Base-by-base conservation (phyloP, 2,888 invertebrate genomes). In the Dione juno region DNA sequence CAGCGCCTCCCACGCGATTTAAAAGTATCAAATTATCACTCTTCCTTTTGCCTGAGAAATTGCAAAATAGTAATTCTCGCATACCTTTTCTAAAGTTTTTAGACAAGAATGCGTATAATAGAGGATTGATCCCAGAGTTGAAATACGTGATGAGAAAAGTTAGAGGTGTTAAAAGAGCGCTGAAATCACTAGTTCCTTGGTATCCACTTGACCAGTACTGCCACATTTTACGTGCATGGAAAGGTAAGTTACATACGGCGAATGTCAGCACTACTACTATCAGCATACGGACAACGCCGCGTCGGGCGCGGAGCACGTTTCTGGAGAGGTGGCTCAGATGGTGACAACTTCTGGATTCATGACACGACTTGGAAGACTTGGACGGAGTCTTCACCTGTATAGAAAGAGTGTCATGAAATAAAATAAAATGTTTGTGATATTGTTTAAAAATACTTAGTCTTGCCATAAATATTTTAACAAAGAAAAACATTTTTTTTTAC, bases 121-220 rank as follows among this genome's bases (percentile, higher is more conserved):
- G 92, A 0, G 98, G 98, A 89, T 98, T 98, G 75, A 98, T 95
- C 61, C 96, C 98, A 19, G 97, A 98, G 93, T 98, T 98, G 88
- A 97, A 95, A 86, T 98, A 98, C 54, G 98, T 95, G 77, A 97
- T 94, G 73, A 98, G 95, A 88, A 97, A 98, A 35, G 97, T 97
- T 73, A 97, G 94, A 1, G 98, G 98, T 11, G 97, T 97, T 73
- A 98, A 94, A 19, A 97, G 90, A 9, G 96, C 95, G 81, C 96
- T 96, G 84, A 97, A 96, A 81, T 96, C 95, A 74, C 96, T 95
- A 79, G 95, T 94, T 74, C 96, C 96, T 76, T 95, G 94, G 86
- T 96, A 96, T 74, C 94, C 94, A 66, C 92, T 92, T 75, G 95
- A 95, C 96, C 96, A 97, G 87, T 97, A 96, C 83, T 97, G 96